A percentile compares a stretch with the other conserved stretches of the same genome.
phyloP scores from a whole-genome alignment of 2,113 vertebrate species.

The Aramus guarauna region DNA sequence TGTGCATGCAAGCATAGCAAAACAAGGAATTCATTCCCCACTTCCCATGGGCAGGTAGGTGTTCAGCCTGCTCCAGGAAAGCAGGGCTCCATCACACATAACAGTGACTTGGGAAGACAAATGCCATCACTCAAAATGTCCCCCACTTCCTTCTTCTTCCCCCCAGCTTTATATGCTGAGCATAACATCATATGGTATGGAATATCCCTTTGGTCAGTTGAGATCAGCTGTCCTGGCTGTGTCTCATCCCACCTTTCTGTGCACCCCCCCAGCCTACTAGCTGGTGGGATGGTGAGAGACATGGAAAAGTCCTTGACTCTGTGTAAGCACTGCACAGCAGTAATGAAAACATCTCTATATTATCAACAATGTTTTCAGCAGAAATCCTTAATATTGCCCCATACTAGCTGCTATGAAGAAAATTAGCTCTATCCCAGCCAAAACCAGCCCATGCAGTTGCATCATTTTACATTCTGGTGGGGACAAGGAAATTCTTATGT shows the following conservation, averaged over 20 bases:
- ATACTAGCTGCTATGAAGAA: too few species aligned
- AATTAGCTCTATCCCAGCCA: too few species aligned
- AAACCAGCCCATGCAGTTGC: background rate
- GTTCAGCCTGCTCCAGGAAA: background rate
- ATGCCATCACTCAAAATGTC: fast-evolving
- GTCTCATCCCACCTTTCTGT: background rate
- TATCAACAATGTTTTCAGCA: too few species aligned
- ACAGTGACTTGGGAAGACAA: background rate
- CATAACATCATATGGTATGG: background rate
- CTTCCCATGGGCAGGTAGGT: background rate
- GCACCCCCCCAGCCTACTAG: too few species aligned
- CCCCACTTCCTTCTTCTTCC: background rate
- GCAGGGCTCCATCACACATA: background rate
- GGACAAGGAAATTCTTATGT: background rate
- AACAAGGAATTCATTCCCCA: background rate
- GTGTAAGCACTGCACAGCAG: too few species aligned
- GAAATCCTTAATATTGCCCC: too few species aligned
- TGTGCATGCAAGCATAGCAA: background rate
- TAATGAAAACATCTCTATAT: too few species aligned
- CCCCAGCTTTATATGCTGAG: background rate
- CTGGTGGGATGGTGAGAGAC: background rate
- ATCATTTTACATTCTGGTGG: background rate
- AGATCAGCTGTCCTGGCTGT: background rate
- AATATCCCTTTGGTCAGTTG: background rate
- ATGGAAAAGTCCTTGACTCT: background rate